Conservation (phyloP, 1,140 invertebrate species). For the Drosophila mauritiana region DNA sequence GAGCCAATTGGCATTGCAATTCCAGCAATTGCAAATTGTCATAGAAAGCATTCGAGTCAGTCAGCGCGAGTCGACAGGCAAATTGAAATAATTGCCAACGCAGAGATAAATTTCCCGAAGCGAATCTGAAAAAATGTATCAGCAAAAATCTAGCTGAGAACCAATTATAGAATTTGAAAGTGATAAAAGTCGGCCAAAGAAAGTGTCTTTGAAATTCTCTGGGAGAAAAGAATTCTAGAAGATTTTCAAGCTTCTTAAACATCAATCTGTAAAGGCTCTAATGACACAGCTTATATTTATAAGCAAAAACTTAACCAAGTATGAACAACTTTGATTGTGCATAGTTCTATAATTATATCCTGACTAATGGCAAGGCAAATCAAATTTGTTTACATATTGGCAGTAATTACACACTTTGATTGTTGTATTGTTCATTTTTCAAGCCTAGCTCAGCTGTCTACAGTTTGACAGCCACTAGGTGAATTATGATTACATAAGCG, state of each 20-base stretch:
- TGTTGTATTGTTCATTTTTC: constrained; percentile 4
- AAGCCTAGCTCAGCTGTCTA: not conserved
- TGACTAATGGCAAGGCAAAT: constrained; percentile 10
- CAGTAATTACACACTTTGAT: constrained; percentile 1
- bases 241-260: not conserved
- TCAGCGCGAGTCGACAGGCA: constrained; percentile 28
- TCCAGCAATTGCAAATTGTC: constrained; percentile 48
- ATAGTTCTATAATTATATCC: constrained; percentile 22
- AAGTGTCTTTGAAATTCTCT: constrained; percentile 7
- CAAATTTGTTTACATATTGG: not conserved
- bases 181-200: constrained; percentile 39
- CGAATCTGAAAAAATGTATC: constrained; percentile 4
- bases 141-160: constrained; percentile 21
- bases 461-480: constrained; percentile 11
- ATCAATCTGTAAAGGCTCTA: not conserved
- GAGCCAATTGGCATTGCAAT: constrained; percentile 32
- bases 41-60: constrained; percentile 44
- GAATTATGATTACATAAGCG: constrained; percentile 62
- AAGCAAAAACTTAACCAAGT: not conserved
- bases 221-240: not conserved
- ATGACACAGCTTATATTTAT: constrained; percentile 39
- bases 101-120: constrained; percentile 18
- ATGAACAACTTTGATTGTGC: not conserved
- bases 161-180: constrained; percentile 25
- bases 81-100: constrained; percentile 48